Base-by-base conservation (phyloP, 2,888 invertebrate species). In the Notodonta dromedarius region DNA sequence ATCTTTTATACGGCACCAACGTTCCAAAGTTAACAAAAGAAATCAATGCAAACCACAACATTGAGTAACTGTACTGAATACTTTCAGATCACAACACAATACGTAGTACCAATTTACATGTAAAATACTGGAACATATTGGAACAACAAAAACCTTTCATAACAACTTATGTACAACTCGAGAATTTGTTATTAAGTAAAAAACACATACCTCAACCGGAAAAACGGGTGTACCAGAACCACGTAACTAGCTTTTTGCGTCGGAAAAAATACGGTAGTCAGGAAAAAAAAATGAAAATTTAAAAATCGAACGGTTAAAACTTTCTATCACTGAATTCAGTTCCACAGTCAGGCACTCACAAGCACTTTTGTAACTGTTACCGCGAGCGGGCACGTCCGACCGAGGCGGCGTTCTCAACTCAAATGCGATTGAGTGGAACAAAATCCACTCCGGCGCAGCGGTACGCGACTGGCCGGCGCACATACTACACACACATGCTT, bases 361-460 rank as follows among this genome's bases (percentile, higher is more conserved):
- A 63, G 70, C 85, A 83, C 83, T 79, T 70, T 71, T 70, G 66
- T 61, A 65, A 56, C 66, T 63, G 65, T 73, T 65, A 58, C 63
- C 65, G 77, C 80, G 81, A 78, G 80, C 72, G 69, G 54, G 68
- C 59, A 76, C 90, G 87, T 84, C 82, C 83, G 85, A 68, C 64
- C 83, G 71, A 79, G 71, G 56, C 81, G 82, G 68, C 76, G 78
- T 79, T 77, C 79, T 70, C 73, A 67, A 85, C 82, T 84, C 88
- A 92, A 94, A 94, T 93, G 94, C 93, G 93, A 67, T 86, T 89
- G 87, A 91, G 89, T 94, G 94, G 93, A 94, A 93, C 93, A 85
- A 70, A 61, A 75, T 62, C 71, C 82, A 84, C 88, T 87, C 90
- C 82, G 74, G 91, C 91, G 91, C 91, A 88, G 74, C 79, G 75